These are phyloP conservation scores for Laspeyria flexula DNA, from an alignment of 2,888 invertebrate species.

Conservation along the genomic window DNA sequence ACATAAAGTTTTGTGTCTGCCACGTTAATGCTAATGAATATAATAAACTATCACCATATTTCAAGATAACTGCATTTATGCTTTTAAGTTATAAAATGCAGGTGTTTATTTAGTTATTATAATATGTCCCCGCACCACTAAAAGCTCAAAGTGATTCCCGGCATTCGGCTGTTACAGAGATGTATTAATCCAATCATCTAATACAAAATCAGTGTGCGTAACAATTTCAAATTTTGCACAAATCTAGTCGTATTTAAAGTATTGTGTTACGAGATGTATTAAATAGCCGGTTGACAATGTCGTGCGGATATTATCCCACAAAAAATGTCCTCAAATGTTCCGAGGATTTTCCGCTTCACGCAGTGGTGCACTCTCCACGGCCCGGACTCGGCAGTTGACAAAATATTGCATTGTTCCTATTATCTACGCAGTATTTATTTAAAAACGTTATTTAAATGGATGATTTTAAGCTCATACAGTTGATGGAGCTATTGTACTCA, in stretches of 20 bases:
- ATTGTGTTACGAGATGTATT: constrained; percentile 85
- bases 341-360: constrained; percentile 87
- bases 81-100: constrained; percentile 10
- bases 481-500: constrained; percentile 76
- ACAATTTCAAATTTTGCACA: constrained; percentile 85
- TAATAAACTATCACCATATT: constrained; percentile 11
- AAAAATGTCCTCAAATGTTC: constrained; percentile 85
- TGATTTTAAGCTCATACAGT: constrained; percentile 83
- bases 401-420: constrained; percentile 86
- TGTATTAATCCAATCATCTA: constrained; percentile 78
- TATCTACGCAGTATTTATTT: constrained; percentile 84
- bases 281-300: constrained; percentile 85
- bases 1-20: constrained; percentile 27
- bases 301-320: constrained; percentile 85
- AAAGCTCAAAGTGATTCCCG: constrained; percentile 24
- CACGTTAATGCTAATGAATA: constrained; percentile 21
- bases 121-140: constrained; percentile 26
- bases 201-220: constrained; percentile 77
- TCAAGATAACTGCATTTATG: constrained; percentile 8
- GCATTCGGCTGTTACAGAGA: constrained; percentile 41
- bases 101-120: constrained; percentile 18
- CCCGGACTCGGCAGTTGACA: constrained; percentile 84
- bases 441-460: constrained; percentile 86
- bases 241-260: constrained; percentile 85
- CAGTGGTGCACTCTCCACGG: constrained; percentile 80